Conservation (phyloP, 1,140 invertebrate species). For the Panagrolaimus sp. region DNA sequence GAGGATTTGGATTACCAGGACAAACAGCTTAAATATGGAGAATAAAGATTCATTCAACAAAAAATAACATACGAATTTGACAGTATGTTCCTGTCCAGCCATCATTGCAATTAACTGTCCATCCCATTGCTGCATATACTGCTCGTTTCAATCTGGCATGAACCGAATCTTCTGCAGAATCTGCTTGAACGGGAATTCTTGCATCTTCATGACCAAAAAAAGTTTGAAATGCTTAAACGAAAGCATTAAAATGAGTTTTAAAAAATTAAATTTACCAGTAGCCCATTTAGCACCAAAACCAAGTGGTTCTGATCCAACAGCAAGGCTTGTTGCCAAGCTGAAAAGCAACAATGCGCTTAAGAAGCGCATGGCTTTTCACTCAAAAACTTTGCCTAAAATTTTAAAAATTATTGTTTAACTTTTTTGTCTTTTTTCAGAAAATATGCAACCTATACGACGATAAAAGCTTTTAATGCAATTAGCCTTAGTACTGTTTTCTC, state of each 20-base stretch:
- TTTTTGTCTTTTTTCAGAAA: too few relatives aligned
- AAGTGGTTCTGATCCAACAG: not conserved
- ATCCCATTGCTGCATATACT: slow-evolving; percentile 25
- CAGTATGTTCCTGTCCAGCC: slow-evolving; percentile 40
- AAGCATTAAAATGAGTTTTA: not conserved
- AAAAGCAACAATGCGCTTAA: slow-evolving; percentile 9
- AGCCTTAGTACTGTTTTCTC: too few relatives aligned
- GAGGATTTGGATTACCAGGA: not conserved
- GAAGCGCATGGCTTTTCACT: not conserved
- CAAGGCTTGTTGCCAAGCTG: not conserved
- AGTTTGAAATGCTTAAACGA: not conserved
- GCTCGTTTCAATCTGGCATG: slow-evolving; percentile 19
- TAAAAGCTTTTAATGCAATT: too few relatives aligned
- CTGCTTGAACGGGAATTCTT: not conserved
- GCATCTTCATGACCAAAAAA: slow-evolving; percentile 15
- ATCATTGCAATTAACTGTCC: slow-evolving; percentile 20
- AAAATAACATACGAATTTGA: slow-evolving; percentile 29
- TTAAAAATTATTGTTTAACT: not conserved
- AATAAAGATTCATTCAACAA: not conserved
- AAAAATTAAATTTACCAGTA: not conserved
- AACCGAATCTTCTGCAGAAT: slow-evolving; percentile 5
- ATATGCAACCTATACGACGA: too few relatives aligned
- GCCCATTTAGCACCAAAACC: not conserved
- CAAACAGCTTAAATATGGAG: slow-evolving; percentile 27
- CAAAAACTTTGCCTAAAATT: not conserved